Evolutionary conservation across 2,888 invertebrate species (phyloP), one percentile per base, ranked within the genome.

Genomic region (Mythimna impura): DNA sequence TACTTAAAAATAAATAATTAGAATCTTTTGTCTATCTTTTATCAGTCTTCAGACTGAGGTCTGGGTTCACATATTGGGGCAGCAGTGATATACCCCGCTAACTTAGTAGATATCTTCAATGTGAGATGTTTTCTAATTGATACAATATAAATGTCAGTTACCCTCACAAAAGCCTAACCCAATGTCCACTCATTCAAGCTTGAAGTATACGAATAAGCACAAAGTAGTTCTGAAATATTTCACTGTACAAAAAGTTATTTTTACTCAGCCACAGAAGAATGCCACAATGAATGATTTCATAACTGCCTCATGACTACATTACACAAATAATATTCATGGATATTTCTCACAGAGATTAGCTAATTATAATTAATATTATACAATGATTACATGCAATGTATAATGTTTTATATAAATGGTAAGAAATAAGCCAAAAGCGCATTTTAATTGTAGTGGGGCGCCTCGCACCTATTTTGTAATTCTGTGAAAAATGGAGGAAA

Each of bases 1-100:
- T 84, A 86, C 81, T 84, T 84, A 81, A 77, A 81, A 83, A 81
- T 83, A 85, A 79, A 85, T 83, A 81, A 85, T 74, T 73, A 85
- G 72, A 79, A 82, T 73, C 66, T 70, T 82, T 75, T 86, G 74
- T 75, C 73, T 80, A 80, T 80, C 67, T 47, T 30, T 71, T 47
- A 55, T 76, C 80, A 82, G 86, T 76, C 70, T 71, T 67, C 17
- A 64, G 77, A 86, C 82, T 76, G 84, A 73, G 69, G 66, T 73
- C 22, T 66, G 57, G 47, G 61, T 66, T 66, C 54, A 66, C 17
- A 62, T 70, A 40, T 66, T 61, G 74, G 72, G 80, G 70, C 47
- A 66, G 62, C 72, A 82, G 64, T 82, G 75, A 82, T 82, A 77
- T 71, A 73, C 66, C 83, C 80, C 69, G 66, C 22, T 60, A 62